These are phyloP conservation scores for Andrena bicolor DNA, from an alignment of 2,888 invertebrate genomes.

Conservation along the genomic window DNA sequence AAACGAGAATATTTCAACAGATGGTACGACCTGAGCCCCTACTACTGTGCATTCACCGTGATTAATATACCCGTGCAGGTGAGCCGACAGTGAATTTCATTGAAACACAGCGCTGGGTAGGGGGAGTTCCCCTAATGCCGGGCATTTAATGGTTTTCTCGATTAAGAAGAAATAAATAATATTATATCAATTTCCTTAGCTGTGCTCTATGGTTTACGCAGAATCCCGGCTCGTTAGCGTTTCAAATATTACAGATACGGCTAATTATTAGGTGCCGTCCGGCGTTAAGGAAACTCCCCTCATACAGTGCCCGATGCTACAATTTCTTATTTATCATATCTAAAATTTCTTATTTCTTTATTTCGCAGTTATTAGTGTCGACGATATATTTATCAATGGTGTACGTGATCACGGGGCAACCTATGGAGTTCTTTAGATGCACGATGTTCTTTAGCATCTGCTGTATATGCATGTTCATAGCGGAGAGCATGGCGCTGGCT, in stretches of 20 bases:
- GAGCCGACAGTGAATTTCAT: conserved; percentile 59
- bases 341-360: neutral
- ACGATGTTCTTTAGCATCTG: conserved; percentile 90
- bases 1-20: conserved; percentile 94
- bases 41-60: conserved; percentile 91
- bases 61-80: conserved; percentile 91
- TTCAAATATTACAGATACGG: too few species aligned
- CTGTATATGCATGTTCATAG: conserved; percentile 90
- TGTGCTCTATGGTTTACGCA: too few species aligned
- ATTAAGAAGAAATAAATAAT: too few species aligned
- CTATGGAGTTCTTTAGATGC: conserved; percentile 89
- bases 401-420: conserved; percentile 91
- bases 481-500: conserved; percentile 92
- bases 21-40: conserved; percentile 93
- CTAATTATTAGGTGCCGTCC: too few species aligned
- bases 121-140: too few species aligned
- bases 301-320: too few species aligned
- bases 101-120: neutral
- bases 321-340: too few species aligned
- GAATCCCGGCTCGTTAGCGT: too few species aligned
- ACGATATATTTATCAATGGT: conserved; percentile 90
- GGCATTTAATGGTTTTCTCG: too few species aligned
- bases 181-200: too few species aligned
- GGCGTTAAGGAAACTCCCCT: too few species aligned
- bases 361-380: conserved; percentile 86